Percentiles rank a stretch among this genome's conserved stretches.
Conservation (phyloP, 2,888 invertebrate genomes). For the Noctua comes region DNA sequence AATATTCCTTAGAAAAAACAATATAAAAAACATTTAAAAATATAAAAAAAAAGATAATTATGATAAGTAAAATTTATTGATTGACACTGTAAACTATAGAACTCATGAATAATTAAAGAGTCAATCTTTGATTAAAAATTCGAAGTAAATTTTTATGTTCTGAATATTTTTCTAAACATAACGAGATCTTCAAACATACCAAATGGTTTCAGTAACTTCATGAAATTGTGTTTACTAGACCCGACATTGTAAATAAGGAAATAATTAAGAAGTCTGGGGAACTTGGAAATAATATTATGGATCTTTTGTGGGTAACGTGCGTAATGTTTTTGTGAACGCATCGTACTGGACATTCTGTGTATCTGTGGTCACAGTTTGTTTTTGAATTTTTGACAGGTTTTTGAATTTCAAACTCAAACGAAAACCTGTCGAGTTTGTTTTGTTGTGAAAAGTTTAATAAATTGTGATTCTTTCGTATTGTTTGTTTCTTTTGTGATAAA, state of each 20-base stretch:
- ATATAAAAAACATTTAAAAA: no score
- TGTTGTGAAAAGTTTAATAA: conserved; percentile 3
- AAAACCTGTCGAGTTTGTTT: background rate
- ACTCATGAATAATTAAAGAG: no score
- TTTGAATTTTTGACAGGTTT: conserved; percentile 12
- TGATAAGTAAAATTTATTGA: no score
- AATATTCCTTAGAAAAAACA: no score
- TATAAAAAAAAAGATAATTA: no score
- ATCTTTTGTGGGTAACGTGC: background rate
- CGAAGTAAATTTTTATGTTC: no score
- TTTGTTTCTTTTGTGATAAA: background rate
- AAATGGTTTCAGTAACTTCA: conserved; percentile 73
- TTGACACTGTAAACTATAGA: no score
- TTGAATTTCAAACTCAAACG: conserved; percentile 62
- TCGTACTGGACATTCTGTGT: background rate
- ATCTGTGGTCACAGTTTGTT: conserved; percentile 31
- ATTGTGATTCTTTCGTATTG: conserved; percentile 6
- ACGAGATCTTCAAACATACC: conserved; percentile 63
- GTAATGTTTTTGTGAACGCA: conserved; percentile 10
- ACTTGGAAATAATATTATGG: background rate
- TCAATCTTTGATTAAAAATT: no score
- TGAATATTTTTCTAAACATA: conserved; percentile 53
- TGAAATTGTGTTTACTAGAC: conserved; percentile 82
- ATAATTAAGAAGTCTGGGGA: conserved; percentile 27
- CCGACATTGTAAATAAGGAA: conserved; percentile 74